Evolutionary conservation across 2,888 invertebrate species (phyloP).

Genomic region (Neuroscelio doddi): DNA sequence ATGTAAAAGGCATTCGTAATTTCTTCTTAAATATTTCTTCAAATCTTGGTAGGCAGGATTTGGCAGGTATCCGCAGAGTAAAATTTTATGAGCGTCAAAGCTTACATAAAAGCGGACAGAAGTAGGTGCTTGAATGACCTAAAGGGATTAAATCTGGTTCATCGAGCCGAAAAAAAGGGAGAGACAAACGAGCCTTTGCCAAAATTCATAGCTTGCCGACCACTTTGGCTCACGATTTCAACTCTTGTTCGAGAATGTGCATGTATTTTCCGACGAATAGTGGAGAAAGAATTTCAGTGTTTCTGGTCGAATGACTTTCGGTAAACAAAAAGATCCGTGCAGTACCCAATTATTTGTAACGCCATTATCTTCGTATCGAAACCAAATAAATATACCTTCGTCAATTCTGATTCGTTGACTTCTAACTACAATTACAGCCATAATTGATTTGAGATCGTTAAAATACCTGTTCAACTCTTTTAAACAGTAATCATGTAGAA

Average conservation of each 20-base stretch:
- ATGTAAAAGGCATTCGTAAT: background rate
- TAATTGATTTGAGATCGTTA: no score
- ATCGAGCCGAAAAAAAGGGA: slow-evolving; percentile 54
- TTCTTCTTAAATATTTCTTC: no score
- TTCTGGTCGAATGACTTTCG: slow-evolving; percentile 51
- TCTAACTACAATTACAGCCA: no score
- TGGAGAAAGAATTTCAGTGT: slow-evolving; percentile 42
- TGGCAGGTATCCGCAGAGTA: slow-evolving; percentile 33
- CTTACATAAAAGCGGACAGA: slow-evolving; percentile 47
- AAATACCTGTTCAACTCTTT: no score
- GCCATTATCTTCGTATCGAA: slow-evolving; percentile 29
- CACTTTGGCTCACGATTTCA: slow-evolving; percentile 47
- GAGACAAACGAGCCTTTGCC: slow-evolving; percentile 49
- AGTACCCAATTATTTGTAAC: slow-evolving; percentile 65
- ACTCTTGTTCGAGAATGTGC: slow-evolving; percentile 44
- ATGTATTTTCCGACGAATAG: slow-evolving; percentile 38
- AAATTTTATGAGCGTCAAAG: slow-evolving; percentile 47
- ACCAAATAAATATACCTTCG: slow-evolving; percentile 24
- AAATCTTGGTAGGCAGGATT: slow-evolving; percentile 29
- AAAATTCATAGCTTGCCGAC: slow-evolving; percentile 51
- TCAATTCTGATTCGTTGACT: no score
- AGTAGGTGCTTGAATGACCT: slow-evolving; percentile 50
- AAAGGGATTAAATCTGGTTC: slow-evolving; percentile 57
- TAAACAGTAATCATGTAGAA: no score
- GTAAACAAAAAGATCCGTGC: slow-evolving; percentile 55